phyloP scores from a whole-genome alignment of 1,140 invertebrate species.

The Atta cephalotes region DNA sequence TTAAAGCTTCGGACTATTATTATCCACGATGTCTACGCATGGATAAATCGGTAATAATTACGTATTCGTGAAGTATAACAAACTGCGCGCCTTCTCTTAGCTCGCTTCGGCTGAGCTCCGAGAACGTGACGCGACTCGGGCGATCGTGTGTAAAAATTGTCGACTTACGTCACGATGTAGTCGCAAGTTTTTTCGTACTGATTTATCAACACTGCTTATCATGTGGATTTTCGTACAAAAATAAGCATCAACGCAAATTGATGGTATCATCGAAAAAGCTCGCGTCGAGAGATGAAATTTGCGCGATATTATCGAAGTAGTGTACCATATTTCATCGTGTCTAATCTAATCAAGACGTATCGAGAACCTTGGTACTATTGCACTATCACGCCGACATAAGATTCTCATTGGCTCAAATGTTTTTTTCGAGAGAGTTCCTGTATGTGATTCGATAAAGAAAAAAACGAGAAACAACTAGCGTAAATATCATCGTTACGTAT shows the following conservation, averaged over 20 bases:
- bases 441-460: constrained; percentile 1
- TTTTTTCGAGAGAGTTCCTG: constrained; percentile 24
- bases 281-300: neutral
- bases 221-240: neutral
- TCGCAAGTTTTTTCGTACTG: neutral
- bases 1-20: constrained; percentile 58
- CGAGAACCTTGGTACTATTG: constrained; percentile 46
- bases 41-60: constrained; percentile 64
- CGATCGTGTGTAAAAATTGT: neutral
- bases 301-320: constrained; percentile 58
- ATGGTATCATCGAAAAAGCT: constrained; percentile 25
- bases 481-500: neutral
- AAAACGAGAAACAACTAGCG: neutral
- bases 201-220: constrained; percentile 5
- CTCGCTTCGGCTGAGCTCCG: constrained; percentile 40
- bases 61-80: constrained; percentile 61
- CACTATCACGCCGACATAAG: constrained; percentile 46
- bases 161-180: constrained; percentile 9
- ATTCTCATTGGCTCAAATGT: constrained; percentile 47
- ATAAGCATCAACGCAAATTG: neutral
- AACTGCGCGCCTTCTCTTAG: constrained; percentile 45
- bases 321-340: constrained; percentile 36
- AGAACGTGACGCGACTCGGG: constrained; percentile 12
- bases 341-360: constrained; percentile 68
- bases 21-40: constrained; percentile 16